Conservation (phyloP, 37 sponge, comb jelly and placozoan species). For the Spongilla lacustris region DNA sequence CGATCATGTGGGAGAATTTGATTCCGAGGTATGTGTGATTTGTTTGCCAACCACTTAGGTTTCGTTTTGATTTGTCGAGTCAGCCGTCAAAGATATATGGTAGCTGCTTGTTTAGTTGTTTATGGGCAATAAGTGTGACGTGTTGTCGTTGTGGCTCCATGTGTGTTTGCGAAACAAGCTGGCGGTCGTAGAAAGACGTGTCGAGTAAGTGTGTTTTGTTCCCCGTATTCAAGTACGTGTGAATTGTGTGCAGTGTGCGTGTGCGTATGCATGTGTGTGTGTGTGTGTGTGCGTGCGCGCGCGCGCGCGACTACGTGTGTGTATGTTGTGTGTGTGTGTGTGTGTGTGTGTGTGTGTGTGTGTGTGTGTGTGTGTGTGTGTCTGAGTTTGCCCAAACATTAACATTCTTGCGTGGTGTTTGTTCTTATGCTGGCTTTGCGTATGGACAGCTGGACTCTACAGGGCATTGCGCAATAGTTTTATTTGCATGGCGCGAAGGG, state of each 20-base stretch:
- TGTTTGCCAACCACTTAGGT: not conserved
- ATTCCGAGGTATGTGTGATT: not conserved
- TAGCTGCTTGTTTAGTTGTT: not conserved
- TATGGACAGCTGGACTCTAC: too few relatives aligned
- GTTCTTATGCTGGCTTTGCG: too few relatives aligned
- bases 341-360: not conserved
- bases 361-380: not conserved
- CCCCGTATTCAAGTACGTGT: not conserved
- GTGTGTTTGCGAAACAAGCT: not conserved
- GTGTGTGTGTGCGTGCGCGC: not conserved
- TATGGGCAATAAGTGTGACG: not conserved
- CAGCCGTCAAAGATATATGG: not conserved
- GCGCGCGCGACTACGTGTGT: not conserved
- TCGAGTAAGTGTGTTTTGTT: not conserved
- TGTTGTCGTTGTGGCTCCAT: not conserved
- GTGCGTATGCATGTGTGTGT: not conserved
- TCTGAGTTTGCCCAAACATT: not conserved
- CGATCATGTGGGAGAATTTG: not conserved
- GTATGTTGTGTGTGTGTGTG: not conserved
- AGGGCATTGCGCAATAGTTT: too few relatives aligned
- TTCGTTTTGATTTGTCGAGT: not conserved
- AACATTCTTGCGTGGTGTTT: not conserved
- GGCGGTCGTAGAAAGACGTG: not conserved
- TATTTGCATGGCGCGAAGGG: too few relatives aligned
- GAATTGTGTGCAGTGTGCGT: not conserved